These are phyloP conservation scores for Perognathus longimembris DNA, from an alignment of 2,113 vertebrate species.

Conservation along the genomic window DNA sequence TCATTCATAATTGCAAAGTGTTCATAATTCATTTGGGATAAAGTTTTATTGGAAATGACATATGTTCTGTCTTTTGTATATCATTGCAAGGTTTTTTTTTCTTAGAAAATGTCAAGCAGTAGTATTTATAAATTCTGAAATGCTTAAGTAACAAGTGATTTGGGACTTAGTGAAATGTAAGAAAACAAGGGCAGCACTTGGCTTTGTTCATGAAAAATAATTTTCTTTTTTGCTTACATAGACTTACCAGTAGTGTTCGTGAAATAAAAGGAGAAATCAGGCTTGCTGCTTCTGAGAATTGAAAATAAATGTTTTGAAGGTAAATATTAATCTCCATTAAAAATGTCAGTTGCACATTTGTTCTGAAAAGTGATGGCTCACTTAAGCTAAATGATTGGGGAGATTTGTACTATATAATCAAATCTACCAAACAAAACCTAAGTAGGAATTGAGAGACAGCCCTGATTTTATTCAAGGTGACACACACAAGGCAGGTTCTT, in stretches of 20 bases:
- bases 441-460: background rate
- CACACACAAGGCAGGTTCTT: background rate
- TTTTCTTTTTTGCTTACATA: conserved; percentile 1
- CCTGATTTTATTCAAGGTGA: background rate
- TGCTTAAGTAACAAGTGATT: background rate
- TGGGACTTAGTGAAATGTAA: background rate
- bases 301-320: background rate
- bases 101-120: background rate
- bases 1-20: background rate
- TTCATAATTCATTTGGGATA: background rate
- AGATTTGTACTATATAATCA: background rate
- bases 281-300: background rate
- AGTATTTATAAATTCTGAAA: background rate
- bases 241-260: background rate
- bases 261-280: background rate
- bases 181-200: background rate
- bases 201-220: background rate
- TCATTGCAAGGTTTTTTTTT: background rate
- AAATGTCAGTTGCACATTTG: background rate
- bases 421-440: background rate
- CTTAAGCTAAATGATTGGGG: background rate
- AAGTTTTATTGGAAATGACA: background rate
- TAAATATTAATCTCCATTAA: background rate
- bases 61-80: background rate
- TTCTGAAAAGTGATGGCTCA: background rate